Conservation (phyloP, 1,140 invertebrate species). For the Drosophila azteca region DNA sequence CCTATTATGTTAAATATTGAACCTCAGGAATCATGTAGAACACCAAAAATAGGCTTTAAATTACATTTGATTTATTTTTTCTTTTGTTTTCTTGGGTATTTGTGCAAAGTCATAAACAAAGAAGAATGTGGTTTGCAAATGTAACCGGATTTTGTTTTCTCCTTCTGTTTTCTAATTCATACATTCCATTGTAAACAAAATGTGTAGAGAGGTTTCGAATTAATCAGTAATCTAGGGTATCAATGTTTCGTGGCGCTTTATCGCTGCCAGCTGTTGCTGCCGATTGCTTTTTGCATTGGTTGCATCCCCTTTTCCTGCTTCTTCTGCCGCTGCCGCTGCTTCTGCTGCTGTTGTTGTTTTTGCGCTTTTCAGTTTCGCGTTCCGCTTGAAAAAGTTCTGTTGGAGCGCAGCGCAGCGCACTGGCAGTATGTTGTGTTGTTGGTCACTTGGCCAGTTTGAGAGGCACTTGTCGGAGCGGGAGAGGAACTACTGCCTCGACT, state of each 20-base stretch:
- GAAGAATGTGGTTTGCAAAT: too few relatives aligned
- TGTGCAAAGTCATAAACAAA: too few relatives aligned
- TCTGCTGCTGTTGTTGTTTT: conserved; percentile 30
- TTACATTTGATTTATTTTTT: too few relatives aligned
- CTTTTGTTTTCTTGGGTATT: too few relatives aligned
- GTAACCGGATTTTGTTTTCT: too few relatives aligned
- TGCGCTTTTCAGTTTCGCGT: conserved; percentile 57
- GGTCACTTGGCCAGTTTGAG: conserved; percentile 36
- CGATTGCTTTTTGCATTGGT: conserved; percentile 16
- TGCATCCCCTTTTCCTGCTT: conserved; percentile 44
- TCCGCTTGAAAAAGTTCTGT: conserved; percentile 70
- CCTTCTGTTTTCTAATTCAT: too few relatives aligned
- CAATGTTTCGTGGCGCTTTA: neutral
- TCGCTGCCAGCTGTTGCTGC: conserved; percentile 14
- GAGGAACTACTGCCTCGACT: neutral
- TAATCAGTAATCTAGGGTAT: neutral
- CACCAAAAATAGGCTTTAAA: too few relatives aligned
- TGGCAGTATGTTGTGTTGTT: conserved; percentile 1
- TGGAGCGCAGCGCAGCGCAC: conserved; percentile 1
- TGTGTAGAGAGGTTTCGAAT: too few relatives aligned
- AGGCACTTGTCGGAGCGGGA: conserved; percentile 15
- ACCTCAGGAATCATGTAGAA: too few relatives aligned
- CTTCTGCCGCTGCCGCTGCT: too few relatives aligned
- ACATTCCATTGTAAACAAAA: too few relatives aligned
- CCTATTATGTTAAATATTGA: too few relatives aligned